These are phyloP conservation scores for Craterocephalus amniculus DNA, from an alignment of 2,797 vertebrate species.

Conservation along the genomic window DNA sequence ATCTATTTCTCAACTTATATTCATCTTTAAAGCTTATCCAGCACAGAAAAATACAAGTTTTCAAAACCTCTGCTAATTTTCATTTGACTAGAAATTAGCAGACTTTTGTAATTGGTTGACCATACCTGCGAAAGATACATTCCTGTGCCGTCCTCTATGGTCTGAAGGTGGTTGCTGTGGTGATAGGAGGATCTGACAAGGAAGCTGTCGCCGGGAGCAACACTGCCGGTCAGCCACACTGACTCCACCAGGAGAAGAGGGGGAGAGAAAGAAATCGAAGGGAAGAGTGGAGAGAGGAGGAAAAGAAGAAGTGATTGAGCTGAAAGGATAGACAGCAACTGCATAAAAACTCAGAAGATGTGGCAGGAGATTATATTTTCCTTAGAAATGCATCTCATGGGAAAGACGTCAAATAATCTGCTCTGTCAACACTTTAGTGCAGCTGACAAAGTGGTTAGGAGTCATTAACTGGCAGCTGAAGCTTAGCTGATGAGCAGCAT, in stretches of 20 bases:
- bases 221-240: conserved; percentile 8
- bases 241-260: background rate
- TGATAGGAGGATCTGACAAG: conserved; percentile 31
- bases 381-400: background rate
- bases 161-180: conserved; percentile 24
- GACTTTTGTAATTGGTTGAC: too few species aligned
- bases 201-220: conserved; percentile 36
- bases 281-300: background rate
- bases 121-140: conserved; percentile 14
- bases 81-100: too few species aligned
- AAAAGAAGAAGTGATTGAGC: background rate
- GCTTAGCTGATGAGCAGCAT: background rate
- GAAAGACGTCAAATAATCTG: background rate
- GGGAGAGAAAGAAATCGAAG: background rate
- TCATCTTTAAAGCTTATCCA: too few species aligned
- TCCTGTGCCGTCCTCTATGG: conserved; percentile 5
- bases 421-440: too few species aligned
- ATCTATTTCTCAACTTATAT: too few species aligned
- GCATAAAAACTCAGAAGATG: background rate
- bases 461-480: background rate
- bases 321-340: background rate
- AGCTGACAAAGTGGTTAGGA: background rate
- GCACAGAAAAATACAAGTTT: too few species aligned
- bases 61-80: too few species aligned
- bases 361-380: background rate